These are phyloP conservation scores for Hemicentrotus pulcherrimus DNA, from an alignment of 35 echinoderm and acorn worm species.

Conservation along the genomic window DNA sequence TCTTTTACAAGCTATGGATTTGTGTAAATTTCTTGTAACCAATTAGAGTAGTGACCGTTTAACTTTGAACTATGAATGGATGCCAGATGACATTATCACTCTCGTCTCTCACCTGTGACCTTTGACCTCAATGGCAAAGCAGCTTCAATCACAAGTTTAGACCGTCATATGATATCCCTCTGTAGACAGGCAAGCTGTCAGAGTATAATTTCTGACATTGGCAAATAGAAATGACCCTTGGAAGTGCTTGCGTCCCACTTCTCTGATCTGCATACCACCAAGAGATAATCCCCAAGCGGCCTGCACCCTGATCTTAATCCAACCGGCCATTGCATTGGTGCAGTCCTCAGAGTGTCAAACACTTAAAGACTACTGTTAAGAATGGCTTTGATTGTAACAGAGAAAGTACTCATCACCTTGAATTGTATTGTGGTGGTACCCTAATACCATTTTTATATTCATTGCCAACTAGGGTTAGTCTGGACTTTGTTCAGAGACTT, in stretches of 20 bases:
- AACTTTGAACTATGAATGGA: background rate
- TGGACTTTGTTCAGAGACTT: no score
- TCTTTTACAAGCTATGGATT: no score
- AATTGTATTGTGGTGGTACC: no score
- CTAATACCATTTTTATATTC: no score
- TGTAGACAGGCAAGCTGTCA: background rate
- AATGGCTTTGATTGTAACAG: no score
- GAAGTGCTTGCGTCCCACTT: background rate
- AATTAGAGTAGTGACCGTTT: no score
- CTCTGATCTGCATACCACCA: background rate
- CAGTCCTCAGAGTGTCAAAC: background rate
- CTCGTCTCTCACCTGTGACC: background rate
- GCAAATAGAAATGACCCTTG: conserved; percentile 17
- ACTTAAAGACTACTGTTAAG: no score
- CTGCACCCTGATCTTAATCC: background rate
- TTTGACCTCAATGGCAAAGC: background rate
- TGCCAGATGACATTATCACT: background rate
- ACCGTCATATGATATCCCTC: background rate
- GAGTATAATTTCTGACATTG: background rate
- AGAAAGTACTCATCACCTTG: no score
- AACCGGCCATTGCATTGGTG: background rate
- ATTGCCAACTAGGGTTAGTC: no score
- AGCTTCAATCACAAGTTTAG: background rate
- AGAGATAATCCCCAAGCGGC: background rate
- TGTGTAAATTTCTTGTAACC: no score